Evolutionary conservation across 2,888 invertebrate species (phyloP).

Genomic region (Plagiodera versicolora): DNA sequence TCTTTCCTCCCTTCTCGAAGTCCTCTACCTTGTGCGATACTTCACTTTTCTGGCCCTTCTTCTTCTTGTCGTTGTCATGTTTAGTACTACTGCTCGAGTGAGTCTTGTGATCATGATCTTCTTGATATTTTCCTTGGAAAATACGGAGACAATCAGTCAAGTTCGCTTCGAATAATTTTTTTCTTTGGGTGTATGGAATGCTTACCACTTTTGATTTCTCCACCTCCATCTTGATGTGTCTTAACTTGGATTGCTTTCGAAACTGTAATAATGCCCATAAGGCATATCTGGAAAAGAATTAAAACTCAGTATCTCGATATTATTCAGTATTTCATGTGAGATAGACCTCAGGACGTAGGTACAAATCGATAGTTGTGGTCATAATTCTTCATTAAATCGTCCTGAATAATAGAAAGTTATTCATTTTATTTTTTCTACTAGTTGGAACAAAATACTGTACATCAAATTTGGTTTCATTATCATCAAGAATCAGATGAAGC

Average conservation of each 20-base stretch:
- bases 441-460: too few species aligned
- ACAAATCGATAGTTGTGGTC: too few species aligned
- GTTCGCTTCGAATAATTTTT: too few species aligned
- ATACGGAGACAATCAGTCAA: too few species aligned
- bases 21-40: conserved; percentile 45
- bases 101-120: conserved; percentile 34
- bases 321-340: too few species aligned
- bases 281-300: neutral
- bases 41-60: conserved; percentile 43
- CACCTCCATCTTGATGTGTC: neutral
- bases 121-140: conserved; percentile 22
- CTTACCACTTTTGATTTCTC: neutral
- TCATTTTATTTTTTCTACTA: too few species aligned
- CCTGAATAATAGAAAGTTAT: too few species aligned
- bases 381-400: too few species aligned
- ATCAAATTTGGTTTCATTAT: too few species aligned
- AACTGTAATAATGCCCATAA: neutral
- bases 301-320: too few species aligned
- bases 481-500: too few species aligned
- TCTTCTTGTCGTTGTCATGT: conserved; percentile 46
- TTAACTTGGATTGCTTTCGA: neutral
- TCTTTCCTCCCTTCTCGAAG: conserved; percentile 48
- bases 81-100: conserved; percentile 40
- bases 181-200: neutral
- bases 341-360: too few species aligned